A percentile compares a stretch with the other conserved stretches of the same genome.
phyloP scores from a whole-genome alignment of 2,888 invertebrate species.

The Eristalis pertinax region DNA sequence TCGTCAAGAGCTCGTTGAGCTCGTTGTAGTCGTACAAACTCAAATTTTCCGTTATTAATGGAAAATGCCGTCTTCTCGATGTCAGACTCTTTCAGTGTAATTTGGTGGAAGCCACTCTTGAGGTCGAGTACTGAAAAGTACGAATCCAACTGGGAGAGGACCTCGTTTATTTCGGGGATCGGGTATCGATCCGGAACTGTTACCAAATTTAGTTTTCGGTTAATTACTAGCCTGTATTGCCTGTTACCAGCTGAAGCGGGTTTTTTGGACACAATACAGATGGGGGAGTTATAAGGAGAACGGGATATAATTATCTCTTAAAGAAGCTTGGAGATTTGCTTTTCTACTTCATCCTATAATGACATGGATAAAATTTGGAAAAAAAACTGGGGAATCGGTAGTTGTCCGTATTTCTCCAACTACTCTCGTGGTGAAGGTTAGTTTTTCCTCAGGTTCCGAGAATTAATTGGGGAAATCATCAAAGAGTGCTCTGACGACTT shows the following conservation, averaged over 20 bases:
- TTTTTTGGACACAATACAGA: not conserved
- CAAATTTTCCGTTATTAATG: too few relatives aligned
- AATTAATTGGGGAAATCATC: not conserved
- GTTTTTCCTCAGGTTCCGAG: not conserved
- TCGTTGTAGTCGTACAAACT: too few relatives aligned
- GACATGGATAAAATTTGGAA: not conserved
- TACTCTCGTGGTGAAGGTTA: not conserved
- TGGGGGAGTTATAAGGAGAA: constrained; percentile 2
- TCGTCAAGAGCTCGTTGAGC: too few relatives aligned
- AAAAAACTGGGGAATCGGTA: not conserved
- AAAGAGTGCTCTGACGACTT: not conserved
- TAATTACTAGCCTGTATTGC: too few relatives aligned
- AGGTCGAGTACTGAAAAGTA: too few relatives aligned
- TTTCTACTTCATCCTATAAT: not conserved
- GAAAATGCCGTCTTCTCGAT: too few relatives aligned
- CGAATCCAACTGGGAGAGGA: not conserved
- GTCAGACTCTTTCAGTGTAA: too few relatives aligned
- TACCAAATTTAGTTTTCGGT: too few relatives aligned
- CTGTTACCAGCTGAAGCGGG: too few relatives aligned
- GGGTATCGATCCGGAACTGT: not conserved
- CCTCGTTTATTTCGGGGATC: constrained; percentile 24
- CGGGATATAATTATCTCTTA: not conserved
- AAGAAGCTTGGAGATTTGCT: not conserved
- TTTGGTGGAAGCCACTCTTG: too few relatives aligned
- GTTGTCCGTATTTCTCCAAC: not conserved